Base-by-base conservation (phyloP, 2,113 vertebrate species). In the Dromaius novaehollandiae region DNA sequence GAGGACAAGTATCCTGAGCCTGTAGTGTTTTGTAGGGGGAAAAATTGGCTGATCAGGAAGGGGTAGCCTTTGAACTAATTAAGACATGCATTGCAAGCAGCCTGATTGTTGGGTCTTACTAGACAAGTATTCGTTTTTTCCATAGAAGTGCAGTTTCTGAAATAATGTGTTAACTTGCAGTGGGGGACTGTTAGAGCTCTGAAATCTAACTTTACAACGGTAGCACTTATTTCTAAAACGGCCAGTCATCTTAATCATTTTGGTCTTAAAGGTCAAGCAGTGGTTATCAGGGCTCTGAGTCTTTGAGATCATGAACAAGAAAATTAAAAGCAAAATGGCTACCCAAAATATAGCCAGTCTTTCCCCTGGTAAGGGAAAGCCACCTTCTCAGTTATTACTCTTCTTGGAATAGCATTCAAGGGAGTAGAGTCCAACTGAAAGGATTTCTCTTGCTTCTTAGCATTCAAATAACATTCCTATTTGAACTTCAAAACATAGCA, bases 61-160 rank as follows among this genome's bases (percentile, higher is more conserved):
- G 75, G 60, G 32, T 81, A 13, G 34, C n/a, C 74, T 9, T 48
- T 94, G 30, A 83, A 46, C 18, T 88, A 4, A 46, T 61, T 58
- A 44, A 70, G 65, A 28, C 5, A 12, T 3, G 7, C 6, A 6
- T 36, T 46, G 10, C 11, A 63, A 83, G n/a, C 38, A 61, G 18
- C n/a, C 55, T 40, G 25, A 12, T 30, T 28, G 6, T n/a, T 78
- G 2, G 1, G 48, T 66, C 56, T 80, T 65, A 34, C 6, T 32
- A 64, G 28, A 55, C 22, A 40, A 60, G 34, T 21, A 73, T 32
- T 50, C 30, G 25, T 65, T 85, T 58, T 6, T 71, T 69, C 75
- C 0, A 0, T 55, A 50, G 36, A 76, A 65, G 20, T 65, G n/a
- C n/a, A 9, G 3, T 6, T 10, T 88, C 40, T 28, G 65, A 89